Evolutionary conservation across 2,113 vertebrate species (phyloP).

Genomic region (Burhinus bistriatus): DNA sequence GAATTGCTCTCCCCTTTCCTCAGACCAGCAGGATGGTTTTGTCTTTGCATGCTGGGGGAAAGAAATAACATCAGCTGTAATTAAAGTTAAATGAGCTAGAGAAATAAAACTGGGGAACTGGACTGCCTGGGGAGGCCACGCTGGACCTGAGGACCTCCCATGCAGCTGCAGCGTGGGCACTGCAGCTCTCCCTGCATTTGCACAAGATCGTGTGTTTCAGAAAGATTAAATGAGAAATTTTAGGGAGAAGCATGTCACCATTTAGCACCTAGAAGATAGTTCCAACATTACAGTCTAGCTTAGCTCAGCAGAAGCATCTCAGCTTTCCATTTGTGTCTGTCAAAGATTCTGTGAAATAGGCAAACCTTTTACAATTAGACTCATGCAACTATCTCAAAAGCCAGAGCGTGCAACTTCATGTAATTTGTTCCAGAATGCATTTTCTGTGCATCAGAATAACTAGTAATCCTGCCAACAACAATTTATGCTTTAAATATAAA

Average conservation of each 20-base stretch:
- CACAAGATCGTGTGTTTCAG: background rate
- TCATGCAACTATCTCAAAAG: background rate
- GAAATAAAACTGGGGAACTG: background rate
- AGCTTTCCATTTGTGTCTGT: background rate
- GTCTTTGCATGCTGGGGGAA: fast-evolving
- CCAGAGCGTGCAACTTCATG: fast-evolving
- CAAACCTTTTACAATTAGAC: background rate
- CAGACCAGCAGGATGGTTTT: background rate
- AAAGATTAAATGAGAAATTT: background rate
- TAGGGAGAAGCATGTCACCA: background rate
- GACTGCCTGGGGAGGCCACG: too few relatives aligned
- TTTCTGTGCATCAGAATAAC: background rate
- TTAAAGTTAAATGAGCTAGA: background rate
- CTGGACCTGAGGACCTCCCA: background rate
- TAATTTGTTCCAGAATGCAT: background rate
- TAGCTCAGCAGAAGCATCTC: background rate
- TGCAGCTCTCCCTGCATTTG: fast-evolving
- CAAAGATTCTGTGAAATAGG: background rate
- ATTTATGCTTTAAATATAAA: background rate
- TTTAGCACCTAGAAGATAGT: background rate
- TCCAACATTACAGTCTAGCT: background rate
- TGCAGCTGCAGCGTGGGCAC: too few relatives aligned
- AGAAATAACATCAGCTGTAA: background rate
- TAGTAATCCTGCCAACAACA: background rate
- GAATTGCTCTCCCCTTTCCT: background rate